A percentile compares a stretch with the other conserved stretches of the same genome.
phyloP scores from a whole-genome alignment of 1,140 invertebrate species.

The Drosophila bipectinata region DNA sequence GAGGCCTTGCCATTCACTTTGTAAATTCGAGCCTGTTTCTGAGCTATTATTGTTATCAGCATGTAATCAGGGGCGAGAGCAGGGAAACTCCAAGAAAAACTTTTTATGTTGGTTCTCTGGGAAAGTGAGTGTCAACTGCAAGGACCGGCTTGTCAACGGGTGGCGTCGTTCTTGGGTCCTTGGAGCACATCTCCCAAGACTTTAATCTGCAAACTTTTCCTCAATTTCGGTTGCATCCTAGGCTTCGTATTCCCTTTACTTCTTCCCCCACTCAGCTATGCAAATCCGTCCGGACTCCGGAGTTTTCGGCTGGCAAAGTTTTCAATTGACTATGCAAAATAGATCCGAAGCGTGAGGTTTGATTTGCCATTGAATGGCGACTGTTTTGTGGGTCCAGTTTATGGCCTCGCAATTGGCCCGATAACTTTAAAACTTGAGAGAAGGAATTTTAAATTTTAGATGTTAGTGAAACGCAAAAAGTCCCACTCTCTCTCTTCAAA shows the following conservation, averaged over 20 bases:
- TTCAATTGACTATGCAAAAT: constrained; percentile 50
- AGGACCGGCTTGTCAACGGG: constrained; percentile 31
- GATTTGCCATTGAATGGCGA: constrained; percentile 24
- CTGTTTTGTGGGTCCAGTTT: constrained; percentile 30
- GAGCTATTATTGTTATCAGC: constrained; percentile 59
- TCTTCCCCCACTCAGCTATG: constrained; percentile 21
- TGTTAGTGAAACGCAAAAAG: not conserved
- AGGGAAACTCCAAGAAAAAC: constrained; percentile 34
- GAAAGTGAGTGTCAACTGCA: constrained; percentile 49
- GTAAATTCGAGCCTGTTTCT: constrained; percentile 16
- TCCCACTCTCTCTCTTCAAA: constrained; percentile 23
- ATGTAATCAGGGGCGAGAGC: constrained; percentile 51
- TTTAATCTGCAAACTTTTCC: constrained; percentile 33
- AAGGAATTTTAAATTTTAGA: constrained; percentile 36
- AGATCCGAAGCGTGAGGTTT: constrained; percentile 27
- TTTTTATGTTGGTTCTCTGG: constrained; percentile 31
- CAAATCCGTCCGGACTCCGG: constrained; percentile 20
- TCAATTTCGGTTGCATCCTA: constrained; percentile 28
- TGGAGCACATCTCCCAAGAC: constrained; percentile 13
- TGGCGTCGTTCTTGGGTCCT: not conserved
- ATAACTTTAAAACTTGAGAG: constrained; percentile 4
- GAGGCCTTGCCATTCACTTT: constrained; percentile 20
- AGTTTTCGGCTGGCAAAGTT: constrained; percentile 35
- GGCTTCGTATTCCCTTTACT: constrained; percentile 6
- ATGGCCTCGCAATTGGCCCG: constrained; percentile 13